These are phyloP conservation scores for Poecilia picta DNA, from an alignment of 2,797 vertebrate genomes.

Conservation along the genomic window DNA sequence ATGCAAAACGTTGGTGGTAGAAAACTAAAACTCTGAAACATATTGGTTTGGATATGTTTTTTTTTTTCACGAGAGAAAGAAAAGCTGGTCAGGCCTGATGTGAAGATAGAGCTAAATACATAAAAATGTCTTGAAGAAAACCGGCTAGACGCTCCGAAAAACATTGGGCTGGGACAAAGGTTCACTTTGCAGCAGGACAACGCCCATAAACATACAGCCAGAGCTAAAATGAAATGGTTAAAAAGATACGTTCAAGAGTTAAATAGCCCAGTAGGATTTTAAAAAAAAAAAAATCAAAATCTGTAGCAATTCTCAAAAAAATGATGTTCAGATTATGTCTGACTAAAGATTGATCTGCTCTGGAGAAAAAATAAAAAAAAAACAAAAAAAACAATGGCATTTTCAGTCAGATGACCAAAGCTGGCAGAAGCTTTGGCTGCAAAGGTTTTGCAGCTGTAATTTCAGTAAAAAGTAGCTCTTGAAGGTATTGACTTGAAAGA, in stretches of 20 bases:
- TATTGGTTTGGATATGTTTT: neutral
- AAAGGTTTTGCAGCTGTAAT: neutral
- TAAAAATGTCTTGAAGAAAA: neutral
- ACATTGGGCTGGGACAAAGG: neutral
- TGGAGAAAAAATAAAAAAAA: neutral
- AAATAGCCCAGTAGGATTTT: neutral
- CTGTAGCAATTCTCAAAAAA: neutral
- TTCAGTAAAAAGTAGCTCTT: neutral
- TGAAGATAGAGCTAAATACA: neutral
- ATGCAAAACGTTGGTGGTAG: neutral
- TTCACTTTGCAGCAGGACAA: neutral
- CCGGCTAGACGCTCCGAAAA: neutral
- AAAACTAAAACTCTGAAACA: neutral
- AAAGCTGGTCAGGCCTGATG: neutral
- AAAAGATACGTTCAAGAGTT: neutral
- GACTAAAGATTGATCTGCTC: neutral
- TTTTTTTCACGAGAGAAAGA: neutral
- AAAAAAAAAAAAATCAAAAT: neutral
- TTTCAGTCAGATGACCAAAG: neutral
- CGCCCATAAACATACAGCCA: neutral
- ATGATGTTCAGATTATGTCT: neutral
- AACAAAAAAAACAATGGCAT: too few relatives aligned
- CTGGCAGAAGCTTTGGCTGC: neutral
- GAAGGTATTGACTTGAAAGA: neutral
- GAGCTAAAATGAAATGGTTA: neutral